These are phyloP conservation scores for Vidua macroura DNA, from an alignment of 2,113 vertebrate genomes.

Conservation along the genomic window DNA sequence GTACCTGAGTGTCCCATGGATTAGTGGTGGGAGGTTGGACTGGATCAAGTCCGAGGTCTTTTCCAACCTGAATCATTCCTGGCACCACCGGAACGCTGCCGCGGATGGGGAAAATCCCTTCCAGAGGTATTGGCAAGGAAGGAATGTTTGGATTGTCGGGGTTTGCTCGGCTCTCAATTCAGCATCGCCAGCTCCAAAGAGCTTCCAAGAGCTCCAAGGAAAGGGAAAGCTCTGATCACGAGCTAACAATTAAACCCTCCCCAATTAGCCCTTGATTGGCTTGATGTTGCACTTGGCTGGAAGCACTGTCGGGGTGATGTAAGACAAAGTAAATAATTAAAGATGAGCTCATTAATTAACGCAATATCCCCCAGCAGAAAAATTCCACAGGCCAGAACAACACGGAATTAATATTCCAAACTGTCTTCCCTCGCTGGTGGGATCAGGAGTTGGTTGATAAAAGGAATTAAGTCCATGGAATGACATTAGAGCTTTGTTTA, in stretches of 20 bases:
- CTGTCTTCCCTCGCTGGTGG: neutral
- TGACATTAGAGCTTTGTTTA: neutral
- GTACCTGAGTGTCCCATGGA: neutral
- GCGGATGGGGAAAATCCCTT: neutral
- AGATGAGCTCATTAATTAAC: neutral
- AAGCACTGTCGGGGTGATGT: neutral
- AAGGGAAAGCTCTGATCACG: neutral
- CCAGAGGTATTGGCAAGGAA: neutral
- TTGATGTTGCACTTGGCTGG: neutral
- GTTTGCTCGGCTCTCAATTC: neutral
- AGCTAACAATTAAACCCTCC: neutral
- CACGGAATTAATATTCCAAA: neutral
- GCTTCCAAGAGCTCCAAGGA: neutral
- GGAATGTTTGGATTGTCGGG: neutral
- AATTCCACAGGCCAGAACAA: neutral
- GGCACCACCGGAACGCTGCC: neutral
- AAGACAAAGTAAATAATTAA: neutral
- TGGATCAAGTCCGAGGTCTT: neutral
- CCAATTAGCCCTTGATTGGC: neutral
- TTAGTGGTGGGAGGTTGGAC: neutral
- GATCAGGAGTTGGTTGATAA: neutral
- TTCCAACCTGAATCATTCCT: neutral
- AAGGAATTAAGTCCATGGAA: neutral
- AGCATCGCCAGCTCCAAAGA: neutral
- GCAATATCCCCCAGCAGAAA: neutral